Percentiles rank a stretch among this genome's conserved stretches.
Evolutionary conservation across 2,888 invertebrate genomes (phyloP).

Genomic region (Sesia bembeciformis): DNA sequence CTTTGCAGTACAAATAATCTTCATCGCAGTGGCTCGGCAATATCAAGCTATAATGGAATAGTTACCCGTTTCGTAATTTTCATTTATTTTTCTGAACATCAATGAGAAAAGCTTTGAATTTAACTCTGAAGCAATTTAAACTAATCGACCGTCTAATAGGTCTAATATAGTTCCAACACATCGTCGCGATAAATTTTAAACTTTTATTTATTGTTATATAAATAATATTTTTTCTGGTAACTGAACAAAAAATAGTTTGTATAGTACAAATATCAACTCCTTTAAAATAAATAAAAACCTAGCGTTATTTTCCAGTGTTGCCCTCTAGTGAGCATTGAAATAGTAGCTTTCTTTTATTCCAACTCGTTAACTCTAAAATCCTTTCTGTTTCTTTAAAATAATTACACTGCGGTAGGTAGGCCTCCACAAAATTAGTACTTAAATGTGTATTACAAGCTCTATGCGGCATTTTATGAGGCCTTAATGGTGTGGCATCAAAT

Average conservation of each 20-base stretch:
- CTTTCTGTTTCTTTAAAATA: no score
- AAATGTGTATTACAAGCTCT: constrained; percentile 24
- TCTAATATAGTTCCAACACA: no score
- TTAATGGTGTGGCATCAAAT: constrained; percentile 26
- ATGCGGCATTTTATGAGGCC: constrained; percentile 26
- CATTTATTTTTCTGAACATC: background rate
- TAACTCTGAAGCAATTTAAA: no score
- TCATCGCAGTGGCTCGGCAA: background rate
- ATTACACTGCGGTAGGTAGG: constrained; percentile 25
- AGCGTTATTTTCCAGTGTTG: no score
- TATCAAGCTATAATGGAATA: background rate
- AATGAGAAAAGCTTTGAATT: background rate
- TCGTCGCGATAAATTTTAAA: no score
- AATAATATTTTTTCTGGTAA: background rate
- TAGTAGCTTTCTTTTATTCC: no score
- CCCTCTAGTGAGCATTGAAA: no score
- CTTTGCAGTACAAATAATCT: background rate
- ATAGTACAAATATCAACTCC: no score
- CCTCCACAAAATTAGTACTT: constrained; percentile 16
- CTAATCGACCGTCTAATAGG: no score
- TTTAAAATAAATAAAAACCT: no score
- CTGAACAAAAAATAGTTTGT: background rate
- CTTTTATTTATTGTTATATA: background rate
- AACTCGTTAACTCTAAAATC: no score
- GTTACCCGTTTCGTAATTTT: background rate